Conservation (phyloP, 2,113 vertebrate species). For the Cricetomys ansorgei region DNA sequence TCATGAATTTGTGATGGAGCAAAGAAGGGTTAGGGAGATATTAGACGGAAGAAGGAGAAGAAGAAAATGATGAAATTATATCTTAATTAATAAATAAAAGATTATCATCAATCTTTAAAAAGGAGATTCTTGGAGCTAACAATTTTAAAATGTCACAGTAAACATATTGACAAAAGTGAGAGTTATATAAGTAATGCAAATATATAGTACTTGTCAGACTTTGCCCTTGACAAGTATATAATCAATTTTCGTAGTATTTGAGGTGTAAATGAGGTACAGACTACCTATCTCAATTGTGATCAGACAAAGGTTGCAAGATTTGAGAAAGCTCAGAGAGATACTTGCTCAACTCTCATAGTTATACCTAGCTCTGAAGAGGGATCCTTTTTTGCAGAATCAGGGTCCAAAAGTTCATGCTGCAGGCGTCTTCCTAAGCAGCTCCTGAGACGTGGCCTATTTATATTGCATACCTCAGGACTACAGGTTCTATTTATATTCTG, state of each 20-base stretch:
- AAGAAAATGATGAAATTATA: not conserved
- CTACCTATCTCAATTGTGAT: not conserved
- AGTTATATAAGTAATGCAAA: constrained; percentile 14
- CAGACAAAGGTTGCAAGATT: constrained; percentile 7
- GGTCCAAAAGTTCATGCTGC: constrained; percentile 68
- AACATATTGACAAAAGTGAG: not conserved
- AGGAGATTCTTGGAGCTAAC: not conserved
- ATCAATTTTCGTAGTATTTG: constrained; percentile 42
- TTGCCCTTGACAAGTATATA: not conserved
- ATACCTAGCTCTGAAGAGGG: constrained; percentile 39
- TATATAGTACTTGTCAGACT: not conserved
- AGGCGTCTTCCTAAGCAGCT: constrained; percentile 61
- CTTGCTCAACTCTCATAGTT: constrained; percentile 19
- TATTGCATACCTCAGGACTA: constrained; percentile 81
- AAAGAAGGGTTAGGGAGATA: not conserved
- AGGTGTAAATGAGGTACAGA: constrained; percentile 45
- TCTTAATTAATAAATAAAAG: not conserved
- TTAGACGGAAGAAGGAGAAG: not conserved
- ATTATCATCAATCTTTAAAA: constrained; percentile 6
- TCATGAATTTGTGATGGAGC: not conserved
- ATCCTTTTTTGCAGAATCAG: constrained; percentile 75
- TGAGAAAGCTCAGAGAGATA: not conserved
- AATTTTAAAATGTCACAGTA: not conserved
- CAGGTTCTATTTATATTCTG: constrained; percentile 78
- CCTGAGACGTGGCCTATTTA: constrained; percentile 79